Base-by-base conservation (phyloP, 1,140 invertebrate genomes). In the Drosophila bipectinata region DNA sequence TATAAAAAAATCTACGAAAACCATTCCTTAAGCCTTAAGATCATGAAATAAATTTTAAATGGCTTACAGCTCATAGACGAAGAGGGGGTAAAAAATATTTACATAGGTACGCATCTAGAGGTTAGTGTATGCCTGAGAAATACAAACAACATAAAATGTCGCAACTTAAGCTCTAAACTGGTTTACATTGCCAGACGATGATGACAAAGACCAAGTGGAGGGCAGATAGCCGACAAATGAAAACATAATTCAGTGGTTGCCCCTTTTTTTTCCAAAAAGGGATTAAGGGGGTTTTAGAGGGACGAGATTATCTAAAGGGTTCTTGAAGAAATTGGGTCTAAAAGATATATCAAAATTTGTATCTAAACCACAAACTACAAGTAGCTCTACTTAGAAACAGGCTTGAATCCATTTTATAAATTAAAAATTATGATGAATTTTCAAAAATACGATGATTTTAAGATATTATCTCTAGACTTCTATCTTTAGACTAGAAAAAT, bases 161-260 rank as follows among this genome's bases (percentile, higher is more conserved):
- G 69, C 68, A 58, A 52, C 59, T 73, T 63, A 74, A 73, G 58
- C 68, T 56, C 28, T 45, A 63, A 75, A 75, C 72, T 74, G 72
- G 72, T 75, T 75, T 75, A 49, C 34, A 75, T 44, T 32, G 54
- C 24, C 45, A 79, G 63, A 62, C 59, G 14, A 62, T 56, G 15
- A 12, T 56, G 21, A 12, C 34, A 10, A 37, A 1, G 34, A 52
- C 21, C 21, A 21, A 21, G 21, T 21, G 44, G 37, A 28, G 28
- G 45, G 21, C 34, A 60, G 14, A 18, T 34, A n/a, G 14, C 21
- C 49, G 15, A 61, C 39, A 37, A 72, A 54, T 18, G 37, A 41
- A 48, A 72, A 18, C 34, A 61, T 54, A 49, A 54, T 34, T 52
- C 26, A 34, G 41, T 47, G 59, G 24, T 32, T 72, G 52, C 54